These are phyloP conservation scores for Strigamia maritima DNA, from an alignment of 2,888 invertebrate genomes.

Conservation along the genomic window DNA sequence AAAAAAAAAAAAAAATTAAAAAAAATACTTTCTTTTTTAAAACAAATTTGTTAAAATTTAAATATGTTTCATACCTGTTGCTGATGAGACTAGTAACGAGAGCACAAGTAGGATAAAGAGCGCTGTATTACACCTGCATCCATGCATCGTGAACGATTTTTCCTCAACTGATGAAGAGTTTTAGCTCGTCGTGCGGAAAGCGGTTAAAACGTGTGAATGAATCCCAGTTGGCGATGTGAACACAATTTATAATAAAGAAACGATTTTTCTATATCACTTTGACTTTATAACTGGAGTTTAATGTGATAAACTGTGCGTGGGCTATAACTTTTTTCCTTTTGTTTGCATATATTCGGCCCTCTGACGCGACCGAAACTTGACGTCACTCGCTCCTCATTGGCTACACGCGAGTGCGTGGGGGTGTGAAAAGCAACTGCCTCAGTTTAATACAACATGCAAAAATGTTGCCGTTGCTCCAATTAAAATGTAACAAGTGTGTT, in stretches of 20 bases:
- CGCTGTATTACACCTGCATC: not conserved
- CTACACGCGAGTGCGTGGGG: not conserved
- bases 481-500: not conserved
- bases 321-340: not conserved
- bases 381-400: not conserved
- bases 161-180: conserved; percentile 2
- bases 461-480: not conserved
- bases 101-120: not conserved
- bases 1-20: too few species aligned
- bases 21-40: too few species aligned
- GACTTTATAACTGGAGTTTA: not conserved
- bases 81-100: not conserved
- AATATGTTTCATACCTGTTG: not conserved
- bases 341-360: not conserved
- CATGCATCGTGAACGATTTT: not conserved
- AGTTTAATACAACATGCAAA: not conserved
- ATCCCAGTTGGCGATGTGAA: not conserved
- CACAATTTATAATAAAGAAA: not conserved
- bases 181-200: not conserved
- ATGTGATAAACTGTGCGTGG: not conserved
- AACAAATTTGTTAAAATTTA: not conserved
- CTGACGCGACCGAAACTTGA: not conserved
- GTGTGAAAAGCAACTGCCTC: not conserved
- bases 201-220: not conserved
- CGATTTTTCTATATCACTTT: not conserved